These are phyloP conservation scores for western clawed frog (Xenopus tropicalis) DNA, from an alignment of 2,113 vertebrate genomes.

Conservation along the genomic window UCB_Xtro_10.0 CM004445.2:64637001-64637500, in stretches of 20 bases:
- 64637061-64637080: no score
- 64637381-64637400: conserved; percentile 48
- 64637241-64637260: conserved; percentile 47
- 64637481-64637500: no score
- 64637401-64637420: conserved; percentile 50
- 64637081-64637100: neutral
- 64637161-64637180: neutral
- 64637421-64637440: no score
- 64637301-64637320: conserved; percentile 46
- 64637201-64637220: conserved; percentile 46
- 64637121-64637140: neutral
- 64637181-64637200: conserved; percentile 12
- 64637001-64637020: no score
- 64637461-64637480: no score
- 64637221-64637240: conserved; percentile 50
- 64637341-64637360: conserved; percentile 30
- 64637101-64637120: conserved; percentile 6
- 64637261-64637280: conserved; percentile 47
- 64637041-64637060: no score
- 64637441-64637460: no score
- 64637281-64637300: conserved; percentile 47
- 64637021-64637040: no score
- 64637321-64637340: conserved; percentile 50
- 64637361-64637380: conserved; percentile 14
- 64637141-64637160: neutral